Base-by-base conservation (phyloP, 2,888 invertebrate species). In the Gymnocheta viridis region DNA sequence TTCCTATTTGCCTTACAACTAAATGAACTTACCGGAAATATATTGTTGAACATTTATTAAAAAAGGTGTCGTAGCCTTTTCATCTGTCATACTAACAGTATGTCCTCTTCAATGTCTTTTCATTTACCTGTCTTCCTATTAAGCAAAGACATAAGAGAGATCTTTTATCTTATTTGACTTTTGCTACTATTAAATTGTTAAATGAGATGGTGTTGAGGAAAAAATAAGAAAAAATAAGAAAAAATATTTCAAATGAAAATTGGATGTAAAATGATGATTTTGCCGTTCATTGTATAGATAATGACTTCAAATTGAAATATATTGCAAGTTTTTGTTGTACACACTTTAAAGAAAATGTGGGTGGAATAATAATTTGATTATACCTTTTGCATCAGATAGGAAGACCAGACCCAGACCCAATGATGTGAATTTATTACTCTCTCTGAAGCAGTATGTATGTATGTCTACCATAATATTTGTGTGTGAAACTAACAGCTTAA, bases 1-100 rank as follows among this genome's bases (percentile, higher is more conserved):
- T 60, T 77, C 66, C 41, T 38, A 66, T 60, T 66, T 77, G 14
- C 56, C 77, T 67, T 38, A 38, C 14, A 70, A 78, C 77, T 62
- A 62, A 78, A 78, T 77, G 72, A 82, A 82, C 58, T 60, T 72
- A 27, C 49, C 72, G 82, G 82, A 82, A 77, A 82, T 72, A 77
- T 54, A 72, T 56, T 54, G 73, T 78, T 60, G 29, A 67, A 9
- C 47, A 73, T 78, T 78, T 78, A 82, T 78, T 82, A 73, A 60
- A 32, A 69, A 82, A 66, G 58, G 49, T 70, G 56, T 64, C 24
- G 17, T 54, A 60, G 58, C 10, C 17, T 58, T 47, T 72, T 60
- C 67, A 64, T 32, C 64, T 70, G 56, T 77, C 77, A 54, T 41
- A 64, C 54, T 47, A 62, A 74, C 29, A 56, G 10, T 64, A 54